Percentiles rank a stretch among this genome's conserved stretches.
phyloP scores from a whole-genome alignment of 1,140 invertebrate species.

The Pteromalus puparum region DNA sequence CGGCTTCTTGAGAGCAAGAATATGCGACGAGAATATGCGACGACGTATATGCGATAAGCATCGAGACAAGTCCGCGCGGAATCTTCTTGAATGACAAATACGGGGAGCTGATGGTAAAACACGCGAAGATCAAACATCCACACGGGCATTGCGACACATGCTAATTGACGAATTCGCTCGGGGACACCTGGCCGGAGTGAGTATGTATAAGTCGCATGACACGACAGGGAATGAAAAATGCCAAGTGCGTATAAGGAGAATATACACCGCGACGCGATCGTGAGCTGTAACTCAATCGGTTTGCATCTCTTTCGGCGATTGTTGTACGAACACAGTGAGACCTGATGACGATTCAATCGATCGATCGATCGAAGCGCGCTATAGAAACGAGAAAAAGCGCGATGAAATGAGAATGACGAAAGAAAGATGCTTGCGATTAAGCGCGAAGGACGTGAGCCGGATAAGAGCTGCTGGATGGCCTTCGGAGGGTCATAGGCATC shows the following conservation, averaged over 20 bases:
- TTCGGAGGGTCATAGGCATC: conserved; percentile 54
- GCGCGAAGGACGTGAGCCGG: conserved; percentile 40
- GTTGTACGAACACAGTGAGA: background rate
- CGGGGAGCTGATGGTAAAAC: conserved; percentile 1
- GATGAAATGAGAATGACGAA: conserved; percentile 52
- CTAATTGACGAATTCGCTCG: conserved; percentile 59
- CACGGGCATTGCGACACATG: conserved; percentile 52
- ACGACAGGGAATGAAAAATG: conserved; percentile 5
- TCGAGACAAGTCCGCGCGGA: background rate
- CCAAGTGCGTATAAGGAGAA: background rate
- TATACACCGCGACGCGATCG: background rate
- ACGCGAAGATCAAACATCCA: background rate
- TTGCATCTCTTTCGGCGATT: conserved; percentile 17
- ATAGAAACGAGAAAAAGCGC: conserved; percentile 16
- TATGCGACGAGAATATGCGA: background rate
- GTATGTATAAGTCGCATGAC: conserved; percentile 30
- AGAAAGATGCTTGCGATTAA: conserved; percentile 27
- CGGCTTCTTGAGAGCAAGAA: background rate
- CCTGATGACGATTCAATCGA: background rate
- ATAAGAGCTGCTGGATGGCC: conserved; percentile 43
- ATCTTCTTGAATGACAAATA: conserved; percentile 8
- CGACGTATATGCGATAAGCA: background rate
- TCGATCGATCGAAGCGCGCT: background rate
- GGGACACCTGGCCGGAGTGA: conserved; percentile 62
- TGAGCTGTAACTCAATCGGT: conserved; percentile 28